A percentile compares a stretch with the other conserved stretches of the same genome.
phyloP scores from a whole-genome alignment of 2,113 vertebrate species.

The Neoarius graeffei region DNA sequence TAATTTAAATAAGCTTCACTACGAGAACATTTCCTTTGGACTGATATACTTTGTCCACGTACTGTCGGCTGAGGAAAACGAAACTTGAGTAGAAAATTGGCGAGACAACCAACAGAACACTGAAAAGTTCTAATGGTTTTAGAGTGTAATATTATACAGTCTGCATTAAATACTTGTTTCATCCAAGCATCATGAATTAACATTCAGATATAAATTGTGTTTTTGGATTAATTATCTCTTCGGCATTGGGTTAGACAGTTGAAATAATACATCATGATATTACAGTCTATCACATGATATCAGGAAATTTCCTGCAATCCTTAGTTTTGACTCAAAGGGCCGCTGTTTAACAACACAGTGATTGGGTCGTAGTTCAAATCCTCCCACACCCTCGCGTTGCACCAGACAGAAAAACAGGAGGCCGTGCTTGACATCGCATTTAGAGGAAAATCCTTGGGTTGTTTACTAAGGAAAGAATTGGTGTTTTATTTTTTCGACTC shows the following conservation, averaged over 20 bases:
- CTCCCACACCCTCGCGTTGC: conserved; percentile 39
- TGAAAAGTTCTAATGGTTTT: not conserved
- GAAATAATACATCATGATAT: not conserved
- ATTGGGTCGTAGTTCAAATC: conserved; percentile 6
- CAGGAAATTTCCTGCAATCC: conserved; percentile 50
- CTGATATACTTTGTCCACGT: not conserved
- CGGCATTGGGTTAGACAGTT: too few species aligned
- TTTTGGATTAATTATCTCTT: not conserved
- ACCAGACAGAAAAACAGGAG: conserved; percentile 54
- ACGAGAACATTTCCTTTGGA: not conserved
- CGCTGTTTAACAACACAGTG: conserved; percentile 60
- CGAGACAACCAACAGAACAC: not conserved
- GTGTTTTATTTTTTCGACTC: not conserved
- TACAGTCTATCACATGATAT: not conserved
- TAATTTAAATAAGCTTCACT: not conserved
- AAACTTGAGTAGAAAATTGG: not conserved
- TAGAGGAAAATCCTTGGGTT: not conserved
- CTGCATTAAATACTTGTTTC: not conserved
- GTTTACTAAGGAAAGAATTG: too few species aligned
- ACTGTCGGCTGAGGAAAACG: not conserved
- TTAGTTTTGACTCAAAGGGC: conserved; percentile 47
- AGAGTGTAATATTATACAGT: not conserved
- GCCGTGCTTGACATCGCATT: not conserved
- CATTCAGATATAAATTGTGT: not conserved
- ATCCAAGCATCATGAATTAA: not conserved